A percentile compares a stretch with the other conserved stretches of the same genome.
Evolutionary conservation across 2,113 vertebrate genomes (phyloP).

Genomic region (Hylia prasina): DNA sequence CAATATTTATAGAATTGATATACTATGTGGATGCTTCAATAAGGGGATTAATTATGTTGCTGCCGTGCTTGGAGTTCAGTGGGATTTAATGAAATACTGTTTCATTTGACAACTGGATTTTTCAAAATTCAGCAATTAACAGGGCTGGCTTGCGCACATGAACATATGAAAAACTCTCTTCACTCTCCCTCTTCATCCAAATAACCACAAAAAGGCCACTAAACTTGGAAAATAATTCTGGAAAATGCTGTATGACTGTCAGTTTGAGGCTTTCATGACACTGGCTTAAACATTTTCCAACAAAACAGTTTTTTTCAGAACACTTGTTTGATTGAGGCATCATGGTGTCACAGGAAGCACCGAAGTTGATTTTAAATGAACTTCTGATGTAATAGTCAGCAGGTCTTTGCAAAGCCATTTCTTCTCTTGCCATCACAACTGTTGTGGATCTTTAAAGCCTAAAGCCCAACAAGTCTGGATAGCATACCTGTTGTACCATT

Average conservation of each 20-base stretch:
- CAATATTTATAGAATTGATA: background rate
- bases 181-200: background rate
- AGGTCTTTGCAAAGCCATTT: background rate
- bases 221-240: background rate
- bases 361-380: background rate
- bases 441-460: background rate
- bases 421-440: background rate
- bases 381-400: background rate
- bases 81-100: background rate
- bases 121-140: background rate
- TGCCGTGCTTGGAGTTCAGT: background rate
- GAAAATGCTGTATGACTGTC: background rate
- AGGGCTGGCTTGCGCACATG: background rate
- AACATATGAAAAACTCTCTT: background rate
- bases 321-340: background rate
- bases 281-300: background rate
- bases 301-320: background rate
- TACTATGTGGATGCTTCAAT: background rate
- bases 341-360: background rate
- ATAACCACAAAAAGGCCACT: background rate
- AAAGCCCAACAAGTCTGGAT: background rate
- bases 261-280: background rate
- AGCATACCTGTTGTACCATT: background rate
- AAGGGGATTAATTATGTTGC: background rate
- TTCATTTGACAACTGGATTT: background rate